Evolutionary conservation across 2,797 vertebrate species (phyloP).

Genomic region (Atherinosoma microstoma): DNA sequence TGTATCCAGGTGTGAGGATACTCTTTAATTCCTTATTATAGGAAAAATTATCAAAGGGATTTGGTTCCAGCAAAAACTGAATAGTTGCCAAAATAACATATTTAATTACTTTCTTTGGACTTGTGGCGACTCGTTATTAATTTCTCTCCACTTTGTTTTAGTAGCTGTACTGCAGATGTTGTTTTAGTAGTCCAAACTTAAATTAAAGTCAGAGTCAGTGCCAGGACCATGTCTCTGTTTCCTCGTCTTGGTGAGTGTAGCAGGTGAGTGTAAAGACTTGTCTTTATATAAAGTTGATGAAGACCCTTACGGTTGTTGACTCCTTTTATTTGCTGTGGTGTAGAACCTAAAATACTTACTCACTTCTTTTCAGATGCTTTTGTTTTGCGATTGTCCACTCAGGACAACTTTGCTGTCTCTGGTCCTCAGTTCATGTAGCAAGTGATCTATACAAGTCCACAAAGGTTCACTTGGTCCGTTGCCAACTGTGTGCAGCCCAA

Average conservation of each 20-base stretch:
- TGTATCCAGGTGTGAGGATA: neutral
- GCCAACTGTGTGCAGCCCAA: too few species aligned
- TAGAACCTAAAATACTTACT: neutral
- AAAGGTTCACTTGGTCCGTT: neutral
- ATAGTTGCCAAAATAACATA: neutral
- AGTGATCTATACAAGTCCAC: neutral
- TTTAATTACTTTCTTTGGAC: neutral
- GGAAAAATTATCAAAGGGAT: neutral
- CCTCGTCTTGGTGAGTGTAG: neutral
- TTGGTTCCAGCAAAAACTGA: slow-evolving; percentile 16
- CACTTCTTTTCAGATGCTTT: neutral
- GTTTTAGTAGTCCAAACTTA: neutral
- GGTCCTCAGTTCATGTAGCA: neutral
- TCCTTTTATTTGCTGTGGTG: neutral
- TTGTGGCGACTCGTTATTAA: neutral
- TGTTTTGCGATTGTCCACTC: too few species aligned
- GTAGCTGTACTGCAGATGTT: neutral
- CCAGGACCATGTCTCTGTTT: neutral
- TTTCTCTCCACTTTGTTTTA: neutral
- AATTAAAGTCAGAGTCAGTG: neutral
- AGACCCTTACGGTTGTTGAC: neutral
- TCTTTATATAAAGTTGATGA: neutral
- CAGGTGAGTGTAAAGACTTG: neutral
- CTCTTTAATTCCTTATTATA: slow-evolving; percentile 10
- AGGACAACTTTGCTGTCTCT: neutral